Evolutionary conservation across 2,113 vertebrate species (phyloP).

Genomic region (Vulpes ferrilata): DNA sequence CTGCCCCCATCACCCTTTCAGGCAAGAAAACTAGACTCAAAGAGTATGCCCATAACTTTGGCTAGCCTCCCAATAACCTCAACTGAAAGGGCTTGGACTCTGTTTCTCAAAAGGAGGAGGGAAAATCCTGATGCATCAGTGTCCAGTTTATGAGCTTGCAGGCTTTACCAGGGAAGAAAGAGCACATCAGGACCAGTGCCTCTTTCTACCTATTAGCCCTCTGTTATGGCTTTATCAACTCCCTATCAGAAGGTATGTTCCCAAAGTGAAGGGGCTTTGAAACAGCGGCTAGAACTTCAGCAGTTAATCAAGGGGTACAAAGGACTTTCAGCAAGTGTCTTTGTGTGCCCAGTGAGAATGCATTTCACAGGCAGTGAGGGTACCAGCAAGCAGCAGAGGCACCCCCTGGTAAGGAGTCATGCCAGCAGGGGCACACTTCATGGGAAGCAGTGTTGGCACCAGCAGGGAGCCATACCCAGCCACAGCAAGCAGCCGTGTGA

Average conservation of each 20-base stretch:
- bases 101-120: not conserved
- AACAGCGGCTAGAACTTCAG: not conserved
- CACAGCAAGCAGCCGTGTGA: not conserved
- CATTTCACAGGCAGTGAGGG: not conserved
- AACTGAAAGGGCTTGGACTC: not conserved
- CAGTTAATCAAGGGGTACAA: not conserved
- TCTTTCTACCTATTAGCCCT: not conserved
- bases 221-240: not conserved
- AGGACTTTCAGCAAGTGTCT: not conserved
- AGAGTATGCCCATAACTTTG: not conserved
- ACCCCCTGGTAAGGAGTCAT: rapidly evolving
- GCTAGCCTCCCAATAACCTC: not conserved
- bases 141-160: not conserved
- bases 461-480: not conserved
- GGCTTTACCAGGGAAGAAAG: not conserved
- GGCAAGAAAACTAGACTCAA: not conserved
- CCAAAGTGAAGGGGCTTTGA: not conserved
- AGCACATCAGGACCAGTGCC: no score
- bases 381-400: not conserved
- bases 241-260: not conserved
- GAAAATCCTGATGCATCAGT: no score
- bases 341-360: not conserved
- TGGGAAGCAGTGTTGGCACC: not conserved
- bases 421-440: not conserved
- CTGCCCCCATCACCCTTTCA: not conserved